Percentiles rank a stretch among this genome's conserved stretches.
phyloP scores from a whole-genome alignment of 2,113 vertebrate genomes.

The Callithrix jacchus region DNA sequence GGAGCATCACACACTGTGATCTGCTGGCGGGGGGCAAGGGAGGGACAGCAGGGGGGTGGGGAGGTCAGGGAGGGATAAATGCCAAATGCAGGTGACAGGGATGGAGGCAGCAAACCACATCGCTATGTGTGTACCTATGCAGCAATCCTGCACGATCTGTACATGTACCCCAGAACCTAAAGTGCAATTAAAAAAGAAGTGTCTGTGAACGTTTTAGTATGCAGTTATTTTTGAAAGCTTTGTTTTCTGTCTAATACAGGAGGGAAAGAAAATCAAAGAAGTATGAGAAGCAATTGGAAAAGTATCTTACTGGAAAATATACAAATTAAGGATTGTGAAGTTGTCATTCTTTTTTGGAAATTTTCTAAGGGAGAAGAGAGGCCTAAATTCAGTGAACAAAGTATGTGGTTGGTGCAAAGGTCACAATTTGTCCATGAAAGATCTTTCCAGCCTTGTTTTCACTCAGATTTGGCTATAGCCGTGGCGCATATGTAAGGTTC shows the following conservation, averaged over 20 bases:
- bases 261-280: not conserved
- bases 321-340: not conserved
- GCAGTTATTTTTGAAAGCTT: not conserved
- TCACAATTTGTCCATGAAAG: not conserved
- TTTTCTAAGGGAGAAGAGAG: not conserved
- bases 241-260: not conserved
- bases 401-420: not conserved
- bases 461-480: accelerated
- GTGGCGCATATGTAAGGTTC: not conserved
- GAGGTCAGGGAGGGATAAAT: too few relatives aligned
- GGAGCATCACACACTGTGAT: too few relatives aligned
- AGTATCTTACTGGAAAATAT: not conserved
- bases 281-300: not conserved
- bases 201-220: not conserved
- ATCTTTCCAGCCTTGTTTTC: not conserved
- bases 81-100: too few relatives aligned
- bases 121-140: too few relatives aligned
- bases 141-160: too few relatives aligned
- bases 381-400: not conserved
- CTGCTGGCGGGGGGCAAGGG: too few relatives aligned
- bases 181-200: too few relatives aligned
- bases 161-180: too few relatives aligned
- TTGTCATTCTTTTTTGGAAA: not conserved
- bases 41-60: too few relatives aligned
- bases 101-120: too few relatives aligned